These are phyloP conservation scores for Polypterus senegalus DNA, from an alignment of 2,113 vertebrate species.

Conservation along the genomic window DNA sequence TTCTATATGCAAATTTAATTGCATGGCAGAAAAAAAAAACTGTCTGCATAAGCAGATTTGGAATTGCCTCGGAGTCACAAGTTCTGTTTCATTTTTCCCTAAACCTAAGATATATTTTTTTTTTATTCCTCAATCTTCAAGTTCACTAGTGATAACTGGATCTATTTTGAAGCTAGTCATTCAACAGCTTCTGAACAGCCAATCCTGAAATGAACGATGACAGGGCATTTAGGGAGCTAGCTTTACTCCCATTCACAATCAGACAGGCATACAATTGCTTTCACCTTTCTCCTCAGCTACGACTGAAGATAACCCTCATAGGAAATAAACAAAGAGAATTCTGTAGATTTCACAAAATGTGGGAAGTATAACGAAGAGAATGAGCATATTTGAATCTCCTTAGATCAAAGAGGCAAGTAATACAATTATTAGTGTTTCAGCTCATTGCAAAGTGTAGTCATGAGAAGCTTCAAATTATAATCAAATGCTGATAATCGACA, in stretches of 20 bases:
- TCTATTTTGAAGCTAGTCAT: constrained; percentile 42
- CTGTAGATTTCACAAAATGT: not conserved
- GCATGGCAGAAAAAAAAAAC: too few species aligned
- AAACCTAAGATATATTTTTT: constrained; percentile 17
- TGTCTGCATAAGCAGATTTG: not conserved
- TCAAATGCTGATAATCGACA: too few species aligned
- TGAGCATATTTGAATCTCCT: not conserved
- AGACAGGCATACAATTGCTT: constrained; percentile 10
- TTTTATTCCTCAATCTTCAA: constrained; percentile 33
- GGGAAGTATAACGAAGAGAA: not conserved
- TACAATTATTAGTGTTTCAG: too few species aligned
- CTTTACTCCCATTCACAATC: constrained; percentile 27
- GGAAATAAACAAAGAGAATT: not conserved
- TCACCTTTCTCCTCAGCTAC: constrained; percentile 4
- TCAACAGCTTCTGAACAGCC: constrained; percentile 32
- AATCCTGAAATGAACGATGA: constrained; percentile 26
- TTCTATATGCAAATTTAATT: too few species aligned
- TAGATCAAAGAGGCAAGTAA: not conserved
- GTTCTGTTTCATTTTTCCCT: not conserved
- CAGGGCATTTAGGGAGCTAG: constrained; percentile 32
- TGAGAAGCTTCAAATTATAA: too few species aligned
- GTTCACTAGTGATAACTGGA: constrained; percentile 31
- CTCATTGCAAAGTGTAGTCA: too few species aligned
- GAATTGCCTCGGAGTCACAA: not conserved
- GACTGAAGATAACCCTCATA: not conserved